Evolutionary conservation across 2,113 vertebrate species (phyloP).

Genomic region (Bagarius yarrelli): DNA sequence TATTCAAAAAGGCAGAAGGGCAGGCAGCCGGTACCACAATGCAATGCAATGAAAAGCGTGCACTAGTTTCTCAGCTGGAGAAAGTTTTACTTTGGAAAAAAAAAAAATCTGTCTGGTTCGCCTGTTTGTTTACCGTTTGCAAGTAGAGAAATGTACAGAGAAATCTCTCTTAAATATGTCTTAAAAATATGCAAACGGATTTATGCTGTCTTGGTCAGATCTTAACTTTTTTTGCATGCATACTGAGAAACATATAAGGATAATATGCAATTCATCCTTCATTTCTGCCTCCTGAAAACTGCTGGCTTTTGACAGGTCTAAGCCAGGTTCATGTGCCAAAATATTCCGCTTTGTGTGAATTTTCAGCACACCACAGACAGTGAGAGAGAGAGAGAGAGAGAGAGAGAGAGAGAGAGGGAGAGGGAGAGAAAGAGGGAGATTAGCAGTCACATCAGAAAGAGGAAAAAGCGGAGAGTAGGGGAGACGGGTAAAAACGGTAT

Average conservation of each 20-base stretch:
- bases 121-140: background rate
- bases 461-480: background rate
- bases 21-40: background rate
- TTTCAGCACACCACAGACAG: slow-evolving; percentile 64
- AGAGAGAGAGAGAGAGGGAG: too few relatives aligned
- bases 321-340: slow-evolving; percentile 20
- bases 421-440: slow-evolving; percentile 58
- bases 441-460: slow-evolving; percentile 55
- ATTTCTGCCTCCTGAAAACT: background rate
- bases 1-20: background rate
- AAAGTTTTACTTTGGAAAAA: background rate
- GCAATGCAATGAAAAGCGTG: background rate
- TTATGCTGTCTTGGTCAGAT: background rate
- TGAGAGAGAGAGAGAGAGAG: too few relatives aligned
- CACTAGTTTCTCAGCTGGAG: background rate
- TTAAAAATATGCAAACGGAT: background rate
- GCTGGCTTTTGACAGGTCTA: slow-evolving; percentile 11
- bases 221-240: background rate
- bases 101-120: background rate
- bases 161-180: background rate
- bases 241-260: background rate
- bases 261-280: background rate
- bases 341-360: slow-evolving; percentile 51
- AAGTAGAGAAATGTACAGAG: background rate
- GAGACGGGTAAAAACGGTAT: background rate